A percentile compares a stretch with the other conserved stretches of the same genome.
Conservation (phyloP, 2,888 invertebrate species). For the Eilema griseolum region DNA sequence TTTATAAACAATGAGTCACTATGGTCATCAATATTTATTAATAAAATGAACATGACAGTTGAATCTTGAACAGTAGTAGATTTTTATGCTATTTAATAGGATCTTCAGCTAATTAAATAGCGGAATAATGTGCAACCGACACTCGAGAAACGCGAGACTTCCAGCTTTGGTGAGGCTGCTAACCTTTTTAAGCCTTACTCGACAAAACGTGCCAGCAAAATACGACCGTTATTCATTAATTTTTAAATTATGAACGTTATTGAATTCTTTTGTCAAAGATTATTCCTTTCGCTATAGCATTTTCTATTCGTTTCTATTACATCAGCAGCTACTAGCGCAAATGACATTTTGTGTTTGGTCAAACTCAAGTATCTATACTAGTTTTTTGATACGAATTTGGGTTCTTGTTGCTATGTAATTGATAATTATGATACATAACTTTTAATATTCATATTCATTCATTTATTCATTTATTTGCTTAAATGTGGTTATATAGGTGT, state of each 20-base stretch:
- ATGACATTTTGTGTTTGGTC: not conserved
- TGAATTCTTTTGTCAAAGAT: not conserved
- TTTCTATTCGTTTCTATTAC: not conserved
- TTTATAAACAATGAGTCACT: not conserved
- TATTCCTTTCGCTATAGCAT: not conserved
- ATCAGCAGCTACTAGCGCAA: not conserved
- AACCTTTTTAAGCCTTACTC: too few species aligned
- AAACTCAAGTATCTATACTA: not conserved
- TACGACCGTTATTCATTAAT: not conserved
- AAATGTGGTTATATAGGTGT: too few species aligned
- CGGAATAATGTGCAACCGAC: too few species aligned
- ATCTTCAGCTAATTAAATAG: too few species aligned
- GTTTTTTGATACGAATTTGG: not conserved
- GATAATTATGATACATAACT: too few species aligned
- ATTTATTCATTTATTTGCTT: too few species aligned
- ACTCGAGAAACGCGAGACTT: too few species aligned
- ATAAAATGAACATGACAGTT: not conserved
- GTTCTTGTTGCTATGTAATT: not conserved
- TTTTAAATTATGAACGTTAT: slow-evolving; percentile 1
- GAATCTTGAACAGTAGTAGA: not conserved
- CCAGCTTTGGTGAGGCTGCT: too few species aligned
- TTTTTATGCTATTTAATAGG: too few species aligned
- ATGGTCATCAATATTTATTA: not conserved
- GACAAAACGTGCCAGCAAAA: not conserved
- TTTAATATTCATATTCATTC: too few species aligned